Evolutionary conservation across 2,888 invertebrate genomes (phyloP), one percentile per base, ranked within the genome.

Genomic region (Perizoma flavofasciatum): DNA sequence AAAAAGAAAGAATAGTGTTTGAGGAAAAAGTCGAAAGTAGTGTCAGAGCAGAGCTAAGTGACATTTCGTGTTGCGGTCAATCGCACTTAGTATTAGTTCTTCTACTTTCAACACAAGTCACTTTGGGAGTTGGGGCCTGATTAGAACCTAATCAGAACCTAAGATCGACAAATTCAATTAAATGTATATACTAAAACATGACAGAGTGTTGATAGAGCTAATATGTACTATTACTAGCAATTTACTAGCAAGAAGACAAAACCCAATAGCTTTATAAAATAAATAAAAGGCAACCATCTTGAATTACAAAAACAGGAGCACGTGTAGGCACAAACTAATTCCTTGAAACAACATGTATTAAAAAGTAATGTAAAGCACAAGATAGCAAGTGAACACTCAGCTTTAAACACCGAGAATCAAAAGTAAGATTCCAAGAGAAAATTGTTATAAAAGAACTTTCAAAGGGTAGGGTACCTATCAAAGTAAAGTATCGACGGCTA

Each of bases 11-110:
- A 69, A 65, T 63, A 67, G 59, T 66, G 63, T 65, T 68, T 67
- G 68, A 49, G 66, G 69, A 72, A 78, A 80, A 80, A 79, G 72
- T 74, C 62, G 76, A 78, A 77, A 83, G 77, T 76, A 75, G 78
- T 76, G 75, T 75, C 73, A 73, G 78, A 79, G 74, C 71, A 74
- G 72, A 77, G 79, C 79, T 88, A 88, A 90, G 89, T 86, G 89
- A 89, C 85, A 88, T 89, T 85, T 83, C 83, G 83, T 88, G 90
- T 89, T 76, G 84, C 77, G 87, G 88, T 84, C 87, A 84, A 84
- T 84, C 77, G 80, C 79, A 79, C 82, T 82, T 80, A 80, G 72
- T 74, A 73, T 76, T 77, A 74, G 79, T 81, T 83, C 82, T 83
- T 83, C 70, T 77, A 53, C 53, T 76, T 67, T 68, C 65, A 73